These are phyloP conservation scores for Sarcophaga caerulescens DNA, from an alignment of 2,888 invertebrate genomes.

Conservation along the genomic window DNA sequence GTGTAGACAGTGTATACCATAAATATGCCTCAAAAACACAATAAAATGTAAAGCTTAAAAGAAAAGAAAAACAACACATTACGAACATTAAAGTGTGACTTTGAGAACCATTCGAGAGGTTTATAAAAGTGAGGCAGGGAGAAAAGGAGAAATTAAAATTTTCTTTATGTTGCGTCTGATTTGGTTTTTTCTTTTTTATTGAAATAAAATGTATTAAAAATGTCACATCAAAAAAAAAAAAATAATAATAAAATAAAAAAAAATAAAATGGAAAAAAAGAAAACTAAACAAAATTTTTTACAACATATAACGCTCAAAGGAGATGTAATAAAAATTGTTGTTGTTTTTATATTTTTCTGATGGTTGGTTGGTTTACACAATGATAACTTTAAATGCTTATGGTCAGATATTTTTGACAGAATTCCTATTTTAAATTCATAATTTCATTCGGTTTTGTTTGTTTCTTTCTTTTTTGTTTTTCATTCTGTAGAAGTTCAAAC, in stretches of 20 bases:
- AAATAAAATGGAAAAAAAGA: background rate
- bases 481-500: background rate
- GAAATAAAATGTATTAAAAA: constrained; percentile 23
- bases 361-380: constrained; percentile 19
- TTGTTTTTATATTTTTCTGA: background rate
- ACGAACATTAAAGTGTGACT: constrained; percentile 58
- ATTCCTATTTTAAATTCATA: background rate
- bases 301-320: constrained; percentile 55
- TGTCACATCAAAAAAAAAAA: constrained; percentile 15
- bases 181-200: constrained; percentile 7
- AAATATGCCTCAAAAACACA: background rate
- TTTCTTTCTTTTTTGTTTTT: background rate
- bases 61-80: constrained; percentile 17
- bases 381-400: constrained; percentile 26
- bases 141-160: constrained; percentile 39
- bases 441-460: background rate
- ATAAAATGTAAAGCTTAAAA: background rate
- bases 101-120: constrained; percentile 38
- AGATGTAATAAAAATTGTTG: constrained; percentile 27
- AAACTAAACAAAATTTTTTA: constrained; percentile 21
- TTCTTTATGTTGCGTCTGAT: background rate
- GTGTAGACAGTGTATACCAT: too few relatives aligned
- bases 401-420: background rate
- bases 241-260: constrained; percentile 15
- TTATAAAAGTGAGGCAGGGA: constrained; percentile 15